Conservation (phyloP, 2,888 invertebrate genomes). For the Caenorhabditis virilis region DNA sequence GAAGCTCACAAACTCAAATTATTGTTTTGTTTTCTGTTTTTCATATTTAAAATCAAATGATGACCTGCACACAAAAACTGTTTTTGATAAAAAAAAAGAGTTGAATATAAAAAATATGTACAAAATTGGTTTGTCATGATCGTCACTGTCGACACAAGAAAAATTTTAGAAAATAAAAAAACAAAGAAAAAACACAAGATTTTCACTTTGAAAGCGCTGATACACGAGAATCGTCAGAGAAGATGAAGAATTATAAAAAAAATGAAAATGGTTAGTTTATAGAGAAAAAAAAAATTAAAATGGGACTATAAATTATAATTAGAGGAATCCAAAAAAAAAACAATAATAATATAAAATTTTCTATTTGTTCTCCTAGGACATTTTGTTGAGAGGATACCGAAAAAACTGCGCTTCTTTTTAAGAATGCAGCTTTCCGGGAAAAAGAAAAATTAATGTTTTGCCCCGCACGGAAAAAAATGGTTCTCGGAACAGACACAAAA, state of each 20-base stretch:
- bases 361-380: too few species aligned
- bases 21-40: too few species aligned
- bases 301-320: background rate
- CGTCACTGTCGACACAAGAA: background rate
- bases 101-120: too few species aligned
- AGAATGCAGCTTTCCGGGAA: conserved; percentile 21
- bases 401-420: conserved; percentile 13
- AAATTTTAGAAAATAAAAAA: background rate
- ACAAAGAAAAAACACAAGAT: too few species aligned
- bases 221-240: conserved; percentile 33
- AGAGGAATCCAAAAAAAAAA: background rate
- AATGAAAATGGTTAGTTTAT: background rate
- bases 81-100: too few species aligned
- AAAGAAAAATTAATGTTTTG: conserved; percentile 6
- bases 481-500: background rate
- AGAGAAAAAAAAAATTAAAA: background rate
- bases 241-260: background rate
- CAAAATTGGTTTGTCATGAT: too few species aligned
- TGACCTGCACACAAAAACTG: too few species aligned
- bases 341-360: background rate
- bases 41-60: too few species aligned
- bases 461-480: conserved; percentile 13
- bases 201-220: conserved; percentile 32
- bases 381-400: background rate
- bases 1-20: too few species aligned